Conservation (phyloP, 37 sponge, comb jelly and placozoan species). For the Aplysina aerophoba region DNA sequence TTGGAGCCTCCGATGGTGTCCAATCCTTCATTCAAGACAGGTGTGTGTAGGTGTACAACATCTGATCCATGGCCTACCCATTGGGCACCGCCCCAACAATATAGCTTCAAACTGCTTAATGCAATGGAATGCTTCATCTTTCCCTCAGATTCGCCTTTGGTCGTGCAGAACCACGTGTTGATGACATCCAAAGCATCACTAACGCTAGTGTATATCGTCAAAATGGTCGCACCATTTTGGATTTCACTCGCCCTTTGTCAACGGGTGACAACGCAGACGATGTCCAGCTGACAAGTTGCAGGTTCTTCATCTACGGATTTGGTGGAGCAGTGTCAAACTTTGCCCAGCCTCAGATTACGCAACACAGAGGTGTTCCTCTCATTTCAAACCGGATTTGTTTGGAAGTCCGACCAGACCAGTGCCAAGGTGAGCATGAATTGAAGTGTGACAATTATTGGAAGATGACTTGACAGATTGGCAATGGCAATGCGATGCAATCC, state of each 20-base stretch:
- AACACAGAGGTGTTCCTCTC: constrained; percentile 40
- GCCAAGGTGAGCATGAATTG: constrained; percentile 29
- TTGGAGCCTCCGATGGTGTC: constrained; percentile 38
- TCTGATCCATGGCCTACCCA: too few species aligned
- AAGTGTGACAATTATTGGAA: too few species aligned
- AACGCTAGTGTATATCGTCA: neutral
- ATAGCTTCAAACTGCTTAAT: neutral
- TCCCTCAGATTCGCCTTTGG: constrained; percentile 2
- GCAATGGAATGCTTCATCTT: neutral
- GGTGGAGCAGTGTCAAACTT: constrained; percentile 35
- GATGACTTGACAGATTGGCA: too few species aligned
- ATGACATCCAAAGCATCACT: constrained; percentile 34
- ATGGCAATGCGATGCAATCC: too few species aligned
- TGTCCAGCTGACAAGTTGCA: constrained; percentile 30
- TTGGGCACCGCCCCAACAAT: too few species aligned
- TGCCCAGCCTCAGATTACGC: neutral
- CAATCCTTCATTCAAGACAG: constrained; percentile 62
- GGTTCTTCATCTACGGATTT: constrained; percentile 50
- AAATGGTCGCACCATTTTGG: constrained; percentile 38
- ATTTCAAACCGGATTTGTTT: constrained; percentile 51
- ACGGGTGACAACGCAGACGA: constrained; percentile 36
- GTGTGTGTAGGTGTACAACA: constrained; percentile 35
- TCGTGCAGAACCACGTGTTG: constrained; percentile 41
- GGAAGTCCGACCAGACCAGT: constrained; percentile 15
- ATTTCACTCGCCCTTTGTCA: constrained; percentile 48